Evolutionary conservation across 92 coral and sea anemone species (phyloP).

Genomic region (Palythoa grandis): DNA sequence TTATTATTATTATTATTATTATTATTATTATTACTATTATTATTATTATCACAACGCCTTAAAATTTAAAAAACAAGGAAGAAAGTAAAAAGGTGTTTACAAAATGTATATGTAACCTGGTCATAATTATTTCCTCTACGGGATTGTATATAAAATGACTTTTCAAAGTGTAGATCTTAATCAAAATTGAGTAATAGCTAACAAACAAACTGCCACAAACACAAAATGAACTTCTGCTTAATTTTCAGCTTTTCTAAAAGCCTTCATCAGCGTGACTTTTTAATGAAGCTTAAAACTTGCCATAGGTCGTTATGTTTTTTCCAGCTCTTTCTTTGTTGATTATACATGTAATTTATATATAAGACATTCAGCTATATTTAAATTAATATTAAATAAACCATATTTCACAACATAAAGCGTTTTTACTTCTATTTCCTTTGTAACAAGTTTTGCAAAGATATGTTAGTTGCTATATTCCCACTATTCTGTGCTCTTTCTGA

Average conservation of each 20-base stretch:
- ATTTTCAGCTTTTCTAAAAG: conserved; percentile 10
- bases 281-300: not conserved
- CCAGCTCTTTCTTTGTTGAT: not conserved
- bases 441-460: not conserved
- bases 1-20: not conserved
- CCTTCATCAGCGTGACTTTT: too few relatives aligned
- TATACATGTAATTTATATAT: conserved; percentile 1
- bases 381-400: conserved; percentile 3
- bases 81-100: conserved; percentile 1
- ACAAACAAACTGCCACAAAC: conserved; percentile 16
- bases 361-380: not conserved
- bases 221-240: not conserved
- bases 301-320: not conserved
- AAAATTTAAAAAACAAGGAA: not conserved
- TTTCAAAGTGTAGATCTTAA: too few relatives aligned
- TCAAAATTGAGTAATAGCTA: too few relatives aligned
- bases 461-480: not conserved
- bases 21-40: too few relatives aligned
- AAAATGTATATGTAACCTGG: not conserved
- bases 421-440: not conserved
- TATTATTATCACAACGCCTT: conserved; percentile 11
- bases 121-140: conserved; percentile 11
- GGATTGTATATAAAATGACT: too few relatives aligned
- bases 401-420: not conserved
- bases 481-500: conserved; percentile 8